phyloP scores from a whole-genome alignment of 1,140 invertebrate species.

The Trichonephila clavipes region DNA sequence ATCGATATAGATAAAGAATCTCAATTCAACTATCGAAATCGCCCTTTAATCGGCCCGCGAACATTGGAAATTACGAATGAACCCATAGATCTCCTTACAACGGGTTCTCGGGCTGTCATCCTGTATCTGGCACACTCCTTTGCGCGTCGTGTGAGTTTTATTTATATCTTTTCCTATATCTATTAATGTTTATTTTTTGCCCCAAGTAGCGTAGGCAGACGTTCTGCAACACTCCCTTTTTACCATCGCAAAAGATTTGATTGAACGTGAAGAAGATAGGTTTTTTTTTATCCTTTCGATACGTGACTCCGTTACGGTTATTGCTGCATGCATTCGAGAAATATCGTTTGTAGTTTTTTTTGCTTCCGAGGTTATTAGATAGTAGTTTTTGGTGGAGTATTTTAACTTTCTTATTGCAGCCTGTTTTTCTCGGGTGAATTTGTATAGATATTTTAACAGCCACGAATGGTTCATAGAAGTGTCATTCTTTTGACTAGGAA shows the following conservation, averaged over 20 bases:
- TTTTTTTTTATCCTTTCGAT: neutral
- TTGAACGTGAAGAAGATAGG: neutral
- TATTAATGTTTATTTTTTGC: constrained; percentile 24
- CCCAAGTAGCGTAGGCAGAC: neutral
- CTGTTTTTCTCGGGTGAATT: too few species aligned
- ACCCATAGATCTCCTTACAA: neutral
- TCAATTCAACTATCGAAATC: neutral
- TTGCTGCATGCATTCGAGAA: neutral
- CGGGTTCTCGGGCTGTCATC: neutral
- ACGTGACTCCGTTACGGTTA: constrained; percentile 16
- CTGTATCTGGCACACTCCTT: neutral
- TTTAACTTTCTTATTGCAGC: too few species aligned
- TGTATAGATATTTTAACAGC: too few species aligned
- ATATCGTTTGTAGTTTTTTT: neutral
- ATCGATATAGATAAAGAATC: neutral
- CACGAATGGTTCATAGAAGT: too few species aligned
- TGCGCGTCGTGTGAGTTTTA: constrained; percentile 1
- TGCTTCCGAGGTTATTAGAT: too few species aligned
- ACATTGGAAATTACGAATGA: neutral
- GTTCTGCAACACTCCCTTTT: neutral
- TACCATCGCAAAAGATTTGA: neutral
- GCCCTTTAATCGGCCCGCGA: neutral
- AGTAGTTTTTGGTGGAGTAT: too few species aligned
- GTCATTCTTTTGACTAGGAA: too few species aligned
- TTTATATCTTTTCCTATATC: constrained; percentile 18